A percentile compares a stretch with the other conserved stretches of the same genome.
Conservation (phyloP, 2,797 vertebrate species). For the Botia almorhae region DNA sequence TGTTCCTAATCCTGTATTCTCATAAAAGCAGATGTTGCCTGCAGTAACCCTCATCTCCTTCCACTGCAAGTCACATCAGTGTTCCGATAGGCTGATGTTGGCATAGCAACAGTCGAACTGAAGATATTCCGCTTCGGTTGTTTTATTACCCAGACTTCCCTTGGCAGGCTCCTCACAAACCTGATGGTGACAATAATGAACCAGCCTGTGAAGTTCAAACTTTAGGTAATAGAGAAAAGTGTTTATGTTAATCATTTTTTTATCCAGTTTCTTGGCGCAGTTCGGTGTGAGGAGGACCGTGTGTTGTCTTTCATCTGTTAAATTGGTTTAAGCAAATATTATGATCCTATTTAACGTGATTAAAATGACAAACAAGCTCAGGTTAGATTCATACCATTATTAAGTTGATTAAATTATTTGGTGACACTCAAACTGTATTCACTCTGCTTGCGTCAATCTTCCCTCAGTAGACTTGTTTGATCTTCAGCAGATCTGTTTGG, state of each 20-base stretch:
- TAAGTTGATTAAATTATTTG: background rate
- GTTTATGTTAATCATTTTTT: conserved; percentile 38
- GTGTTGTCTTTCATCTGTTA: conserved; percentile 26
- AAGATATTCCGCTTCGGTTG: conserved; percentile 54
- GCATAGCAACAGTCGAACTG: conserved; percentile 57
- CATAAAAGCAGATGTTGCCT: conserved; percentile 30
- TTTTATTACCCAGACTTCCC: conserved; percentile 49
- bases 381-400: background rate
- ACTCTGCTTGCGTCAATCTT: background rate
- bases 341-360: conserved; percentile 14
- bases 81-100: conserved; percentile 53
- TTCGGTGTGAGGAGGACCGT: background rate
- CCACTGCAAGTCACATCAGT: conserved; percentile 38
- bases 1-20: conserved; percentile 4
- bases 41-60: conserved; percentile 42
- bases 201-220: conserved; percentile 34
- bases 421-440: background rate
- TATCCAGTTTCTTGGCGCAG: conserved; percentile 17
- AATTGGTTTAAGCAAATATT: conserved; percentile 20
- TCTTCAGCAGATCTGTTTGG: conserved; percentile 14
- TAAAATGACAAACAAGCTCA: conserved; percentile 4
- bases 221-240: conserved; percentile 37
- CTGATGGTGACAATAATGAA: conserved; percentile 54
- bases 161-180: conserved; percentile 44
- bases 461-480: background rate